Evolutionary conservation across 2,888 invertebrate species (phyloP), one percentile per base, ranked within the genome.

Genomic region (Biston betularia): DNA sequence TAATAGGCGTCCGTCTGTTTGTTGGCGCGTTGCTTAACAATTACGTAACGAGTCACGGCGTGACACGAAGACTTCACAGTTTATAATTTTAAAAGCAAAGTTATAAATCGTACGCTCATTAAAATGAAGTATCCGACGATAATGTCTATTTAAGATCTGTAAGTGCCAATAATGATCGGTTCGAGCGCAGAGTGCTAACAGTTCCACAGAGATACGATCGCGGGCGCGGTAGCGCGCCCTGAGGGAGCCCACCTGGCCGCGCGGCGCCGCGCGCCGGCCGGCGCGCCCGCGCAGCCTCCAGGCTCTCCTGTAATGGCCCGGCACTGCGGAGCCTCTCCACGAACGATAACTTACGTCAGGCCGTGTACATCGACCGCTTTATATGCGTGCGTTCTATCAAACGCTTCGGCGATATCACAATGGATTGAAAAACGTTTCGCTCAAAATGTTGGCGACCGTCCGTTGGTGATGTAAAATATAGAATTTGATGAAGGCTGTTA

Each of bases 401-500:
- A 61, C 4, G 55, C 64, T 42, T 55, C 3, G 71, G 24, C 10
- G 38, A 73, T 72, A 8, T 42, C 58, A 81, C 52, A 80, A 78
- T 88, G 87, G 64, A 53, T 85, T 42, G 40, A 11, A 15, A 40
- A 10, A 53, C 14, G 6, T 11, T 4, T 61, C 48, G 12, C 46
- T 33, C 46, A 9, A 10, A 8, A 46, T 42, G 46, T 63, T 42
- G 33, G 33, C 54, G 56, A 35, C 40, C 64, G 52, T 52, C 42
- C 15, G 69, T 50, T 74, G 75, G 80, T 83, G 65, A 65, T 62
- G 76, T 76, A 71, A 80, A 83, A 82, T 85, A 79, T 85, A 86
- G 81, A 84, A 83, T 87, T 88, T 87, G 87, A 89, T 90, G 83
- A 85, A 86, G 83, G 85, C 79, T 81, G 89, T 90, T 89, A 89